Evolutionary conservation across 1,140 invertebrate species (phyloP).

Genomic region (Lepidotrigona ventralis): DNA sequence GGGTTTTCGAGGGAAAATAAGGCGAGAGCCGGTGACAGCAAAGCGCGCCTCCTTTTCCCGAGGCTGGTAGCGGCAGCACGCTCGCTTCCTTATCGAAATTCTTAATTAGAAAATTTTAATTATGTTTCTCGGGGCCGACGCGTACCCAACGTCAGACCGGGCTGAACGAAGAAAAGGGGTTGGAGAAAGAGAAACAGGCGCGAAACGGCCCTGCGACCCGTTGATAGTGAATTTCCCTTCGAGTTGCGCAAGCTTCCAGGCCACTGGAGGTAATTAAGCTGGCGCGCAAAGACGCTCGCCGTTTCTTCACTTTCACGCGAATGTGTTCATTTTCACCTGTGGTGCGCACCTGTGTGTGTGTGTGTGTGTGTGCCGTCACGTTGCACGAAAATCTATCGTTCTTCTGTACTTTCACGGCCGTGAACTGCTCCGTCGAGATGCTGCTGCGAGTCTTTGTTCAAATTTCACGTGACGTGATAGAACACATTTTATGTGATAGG

Average conservation of each 20-base stretch:
- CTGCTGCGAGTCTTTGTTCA: too few relatives aligned
- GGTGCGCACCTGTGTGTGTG: background rate
- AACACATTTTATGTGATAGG: too few relatives aligned
- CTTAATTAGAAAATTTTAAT: constrained; percentile 81
- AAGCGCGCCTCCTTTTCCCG: constrained; percentile 29
- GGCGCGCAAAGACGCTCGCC: constrained; percentile 65
- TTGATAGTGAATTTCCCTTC: constrained; percentile 65
- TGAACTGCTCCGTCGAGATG: too few relatives aligned
- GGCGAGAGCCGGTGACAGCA: constrained; percentile 42
- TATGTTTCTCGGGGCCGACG: constrained; percentile 74
- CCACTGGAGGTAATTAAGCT: constrained; percentile 73
- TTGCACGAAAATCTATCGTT: too few relatives aligned
- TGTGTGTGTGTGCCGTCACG: background rate
- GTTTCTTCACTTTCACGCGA: constrained; percentile 47
- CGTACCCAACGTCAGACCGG: constrained; percentile 8
- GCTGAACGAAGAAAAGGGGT: background rate
- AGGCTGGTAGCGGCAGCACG: too few relatives aligned
- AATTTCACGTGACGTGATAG: too few relatives aligned
- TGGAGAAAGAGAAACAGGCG: constrained; percentile 31
- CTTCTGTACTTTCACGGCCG: too few relatives aligned
- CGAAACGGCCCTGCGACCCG: constrained; percentile 38
- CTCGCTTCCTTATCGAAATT: constrained; percentile 77
- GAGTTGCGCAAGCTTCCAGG: constrained; percentile 33
- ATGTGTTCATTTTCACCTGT: constrained; percentile 71
- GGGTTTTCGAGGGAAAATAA: constrained; percentile 9